Evolutionary conservation across 2,888 invertebrate genomes (phyloP).

Genomic region (Calliopum simillimum): DNA sequence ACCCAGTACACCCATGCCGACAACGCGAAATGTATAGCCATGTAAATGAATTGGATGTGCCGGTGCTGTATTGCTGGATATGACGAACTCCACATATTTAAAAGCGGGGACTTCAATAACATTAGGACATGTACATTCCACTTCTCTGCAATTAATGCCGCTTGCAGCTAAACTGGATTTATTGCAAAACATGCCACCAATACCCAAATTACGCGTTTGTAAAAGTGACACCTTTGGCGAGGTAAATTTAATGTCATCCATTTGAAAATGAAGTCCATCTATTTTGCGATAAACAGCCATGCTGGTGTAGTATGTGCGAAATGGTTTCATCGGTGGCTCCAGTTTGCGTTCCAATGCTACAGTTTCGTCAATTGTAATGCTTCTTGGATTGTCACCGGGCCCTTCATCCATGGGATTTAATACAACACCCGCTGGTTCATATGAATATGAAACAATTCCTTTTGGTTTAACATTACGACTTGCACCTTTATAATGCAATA

Average conservation of each 20-base stretch:
- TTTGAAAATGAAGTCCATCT: constrained; percentile 57
- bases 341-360: constrained; percentile 43
- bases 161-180: constrained; percentile 53
- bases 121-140: constrained; percentile 59
- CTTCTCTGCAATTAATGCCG: constrained; percentile 56
- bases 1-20: constrained; percentile 62
- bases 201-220: constrained; percentile 59
- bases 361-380: constrained; percentile 50
- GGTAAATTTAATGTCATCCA: constrained; percentile 60
- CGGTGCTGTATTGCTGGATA: constrained; percentile 54
- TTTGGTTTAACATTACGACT: constrained; percentile 47
- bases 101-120: constrained; percentile 61
- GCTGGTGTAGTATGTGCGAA: constrained; percentile 56
- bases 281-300: constrained; percentile 52
- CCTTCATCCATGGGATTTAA: constrained; percentile 57
- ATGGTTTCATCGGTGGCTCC: constrained; percentile 46
- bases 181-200: constrained; percentile 58
- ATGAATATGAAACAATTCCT: constrained; percentile 53
- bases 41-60: constrained; percentile 62
- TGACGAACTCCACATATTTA: constrained; percentile 57
- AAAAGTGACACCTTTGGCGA: constrained; percentile 58
- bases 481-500: constrained; percentile 59
- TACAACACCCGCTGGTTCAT: constrained; percentile 50
- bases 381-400: constrained; percentile 31
- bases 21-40: constrained; percentile 62